These are phyloP conservation scores for Plestiodon gilberti DNA, from an alignment of 2,113 vertebrate genomes.

Conservation along the genomic window DNA sequence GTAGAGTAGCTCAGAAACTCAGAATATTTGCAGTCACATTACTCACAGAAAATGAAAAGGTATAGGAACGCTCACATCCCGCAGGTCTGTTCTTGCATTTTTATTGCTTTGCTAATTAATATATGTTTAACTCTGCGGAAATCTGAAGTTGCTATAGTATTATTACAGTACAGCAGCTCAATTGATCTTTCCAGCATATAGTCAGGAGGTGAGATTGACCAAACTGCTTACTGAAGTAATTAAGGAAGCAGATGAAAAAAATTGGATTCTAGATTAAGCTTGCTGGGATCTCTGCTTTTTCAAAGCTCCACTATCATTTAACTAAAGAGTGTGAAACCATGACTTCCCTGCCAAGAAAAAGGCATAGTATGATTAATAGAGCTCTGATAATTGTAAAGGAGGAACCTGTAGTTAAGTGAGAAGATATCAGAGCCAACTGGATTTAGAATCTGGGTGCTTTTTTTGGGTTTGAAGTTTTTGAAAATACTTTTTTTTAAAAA, in stretches of 20 bases:
- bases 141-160: not conserved
- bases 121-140: not conserved
- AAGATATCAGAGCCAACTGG: not conserved
- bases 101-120: not conserved
- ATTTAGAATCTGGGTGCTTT: not conserved
- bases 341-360: not conserved
- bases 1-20: not conserved
- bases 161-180: not conserved
- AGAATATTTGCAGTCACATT: not conserved
- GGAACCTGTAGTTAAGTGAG: not conserved
- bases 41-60: not conserved
- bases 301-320: not conserved
- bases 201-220: not conserved
- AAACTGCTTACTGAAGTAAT: not conserved
- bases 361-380: not conserved
- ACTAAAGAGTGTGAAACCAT: not conserved
- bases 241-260: not conserved
- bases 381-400: not conserved
- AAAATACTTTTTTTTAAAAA: not conserved
- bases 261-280: not conserved
- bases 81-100: not conserved
- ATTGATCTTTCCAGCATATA: not conserved
- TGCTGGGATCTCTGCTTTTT: not conserved
- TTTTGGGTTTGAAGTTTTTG: too few species aligned
- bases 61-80: not conserved